Conservation (phyloP, 2,113 vertebrate genomes). For the Sigmodon hispidus region DNA sequence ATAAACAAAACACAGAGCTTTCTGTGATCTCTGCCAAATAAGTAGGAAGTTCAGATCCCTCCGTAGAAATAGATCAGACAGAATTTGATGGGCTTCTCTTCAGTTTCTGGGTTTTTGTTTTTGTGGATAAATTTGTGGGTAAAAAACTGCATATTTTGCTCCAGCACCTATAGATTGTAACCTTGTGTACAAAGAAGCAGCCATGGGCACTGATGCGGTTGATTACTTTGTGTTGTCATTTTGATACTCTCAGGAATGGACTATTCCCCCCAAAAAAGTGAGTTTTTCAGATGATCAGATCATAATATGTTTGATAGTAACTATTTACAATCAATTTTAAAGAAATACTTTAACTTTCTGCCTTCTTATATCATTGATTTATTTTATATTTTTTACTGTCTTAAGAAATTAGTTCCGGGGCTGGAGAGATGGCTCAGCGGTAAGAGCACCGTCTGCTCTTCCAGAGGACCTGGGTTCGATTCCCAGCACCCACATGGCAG, state of each 20-base stretch:
- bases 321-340: not conserved
- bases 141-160: not conserved
- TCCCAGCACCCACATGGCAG: too few species aligned
- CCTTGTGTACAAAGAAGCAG: not conserved
- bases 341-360: not conserved
- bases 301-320: not conserved
- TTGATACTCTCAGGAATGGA: not conserved
- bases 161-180: not conserved
- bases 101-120: not conserved
- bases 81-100: not conserved
- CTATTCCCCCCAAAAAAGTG: not conserved
- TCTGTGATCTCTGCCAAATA: constrained; percentile 21
- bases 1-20: constrained; percentile 18
- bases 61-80: not conserved
- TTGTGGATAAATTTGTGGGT: not conserved
- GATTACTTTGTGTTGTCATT: not conserved
- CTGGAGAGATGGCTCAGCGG: too few species aligned
- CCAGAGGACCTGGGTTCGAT: too few species aligned
- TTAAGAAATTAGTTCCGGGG: constrained; percentile 39
- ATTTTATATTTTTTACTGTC: not conserved
- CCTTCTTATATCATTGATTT: not conserved
- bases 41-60: not conserved
- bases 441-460: too few species aligned
- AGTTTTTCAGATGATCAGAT: not conserved
- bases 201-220: not conserved